These are phyloP conservation scores for Cololabis saira DNA, from an alignment of 2,113 vertebrate genomes.

Conservation along the genomic window DNA sequence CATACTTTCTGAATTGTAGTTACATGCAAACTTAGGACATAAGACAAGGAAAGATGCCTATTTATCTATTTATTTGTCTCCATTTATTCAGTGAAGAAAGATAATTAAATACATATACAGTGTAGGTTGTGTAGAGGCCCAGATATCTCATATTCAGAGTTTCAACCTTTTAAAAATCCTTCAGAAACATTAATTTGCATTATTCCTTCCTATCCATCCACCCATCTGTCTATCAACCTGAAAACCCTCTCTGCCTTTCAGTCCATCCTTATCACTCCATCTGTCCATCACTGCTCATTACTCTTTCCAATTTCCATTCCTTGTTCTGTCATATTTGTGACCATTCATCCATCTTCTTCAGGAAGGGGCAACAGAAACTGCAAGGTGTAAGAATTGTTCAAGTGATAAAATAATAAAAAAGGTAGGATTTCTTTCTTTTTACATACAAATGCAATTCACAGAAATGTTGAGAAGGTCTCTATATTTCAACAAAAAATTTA, in stretches of 20 bases:
- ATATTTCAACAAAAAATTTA: no score
- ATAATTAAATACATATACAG: slow-evolving; percentile 30
- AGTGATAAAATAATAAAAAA: no score
- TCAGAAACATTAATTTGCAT: slow-evolving; percentile 53
- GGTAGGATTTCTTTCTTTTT: no score
- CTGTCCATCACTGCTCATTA: slow-evolving; percentile 73
- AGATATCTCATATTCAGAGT: not conserved
- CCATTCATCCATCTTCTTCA: slow-evolving; percentile 63
- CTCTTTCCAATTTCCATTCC: slow-evolving; percentile 41
- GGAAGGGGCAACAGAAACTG: slow-evolving; percentile 33
- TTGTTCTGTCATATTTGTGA: slow-evolving; percentile 46
- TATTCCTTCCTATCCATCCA: slow-evolving; percentile 32
- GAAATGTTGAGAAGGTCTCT: no score
- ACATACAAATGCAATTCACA: no score
- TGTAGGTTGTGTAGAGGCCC: slow-evolving; percentile 11
- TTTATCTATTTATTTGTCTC: not conserved
- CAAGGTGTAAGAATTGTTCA: slow-evolving; percentile 28
- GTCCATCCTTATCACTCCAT: slow-evolving; percentile 45
- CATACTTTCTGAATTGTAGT: slow-evolving; percentile 34
- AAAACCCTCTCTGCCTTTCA: slow-evolving; percentile 41
- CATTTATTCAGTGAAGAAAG: slow-evolving; percentile 24
- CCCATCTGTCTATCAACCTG: slow-evolving; percentile 40
- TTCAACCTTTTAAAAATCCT: slow-evolving; percentile 17
- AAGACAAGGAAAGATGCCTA: slow-evolving; percentile 18
- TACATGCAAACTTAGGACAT: slow-evolving; percentile 29